Evolutionary conservation across 37 sponge, comb jelly and placozoan species (phyloP), one percentile per base, ranked within the genome.

Genomic region (Spongilla lacustris): DNA sequence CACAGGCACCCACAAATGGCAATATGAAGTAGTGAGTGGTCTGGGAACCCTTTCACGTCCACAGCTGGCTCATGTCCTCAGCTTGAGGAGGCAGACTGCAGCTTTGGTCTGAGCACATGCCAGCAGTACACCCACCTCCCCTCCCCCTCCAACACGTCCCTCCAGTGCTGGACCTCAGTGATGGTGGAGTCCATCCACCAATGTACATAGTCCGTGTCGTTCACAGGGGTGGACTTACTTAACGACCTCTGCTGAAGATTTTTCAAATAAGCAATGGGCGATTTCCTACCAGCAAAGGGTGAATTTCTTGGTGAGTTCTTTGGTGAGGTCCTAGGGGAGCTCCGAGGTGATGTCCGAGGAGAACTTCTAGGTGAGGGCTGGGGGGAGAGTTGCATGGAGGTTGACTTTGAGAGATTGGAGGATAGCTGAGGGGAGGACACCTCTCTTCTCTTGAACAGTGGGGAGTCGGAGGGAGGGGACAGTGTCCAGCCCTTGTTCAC

Each of bases 161-260:
- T 46, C 93, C 93, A 92, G 58, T 92, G 93, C 2, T 26, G 31
- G 21, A 68, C 71, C 49, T 89, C 93, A 0, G 66, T 46, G 9
- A 32, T 38, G 4, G 38, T 74, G 25, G 78, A 41, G 32, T 89
- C 93, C 93, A 92, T 92, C 93, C 93, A 92, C 93, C 93, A 92
- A 17, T 17, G 11, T 17, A 58, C 14, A 17, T 58, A 58, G 58
- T 58, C 58, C 21, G 58, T 58, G 58, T 58, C 58, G 58, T 58
- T 58, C 58, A 14, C 58, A 17, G 58, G 19, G 58, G 58, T 13
- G 12, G 58, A 58, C 21, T 17, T 58, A 17, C 58, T 58, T 14
- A 17, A 14, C 58, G 58, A 58, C 58, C 1, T 19, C 1, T 10
- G 8, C 46, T 10, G 58, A 58, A 58, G 12, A 6, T 6, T 58